Percentiles rank a stretch among this genome's conserved stretches.
These are phyloP conservation scores for Telmatochromis brachygnathus DNA, from an alignment of 2,113 vertebrate genomes.

Conservation along the genomic window DNA sequence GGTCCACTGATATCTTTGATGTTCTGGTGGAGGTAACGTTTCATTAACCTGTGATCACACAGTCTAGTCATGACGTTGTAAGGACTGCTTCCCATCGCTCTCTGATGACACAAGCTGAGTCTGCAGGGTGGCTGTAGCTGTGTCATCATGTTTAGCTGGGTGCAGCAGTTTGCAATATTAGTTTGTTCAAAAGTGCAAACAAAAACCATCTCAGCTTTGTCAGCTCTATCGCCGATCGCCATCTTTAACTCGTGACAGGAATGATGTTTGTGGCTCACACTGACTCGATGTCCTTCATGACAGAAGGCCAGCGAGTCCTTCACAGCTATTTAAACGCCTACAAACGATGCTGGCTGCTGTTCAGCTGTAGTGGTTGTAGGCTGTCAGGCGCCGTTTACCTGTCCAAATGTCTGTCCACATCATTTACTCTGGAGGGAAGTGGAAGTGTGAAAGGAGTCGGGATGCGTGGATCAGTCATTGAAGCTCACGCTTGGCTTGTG, in stretches of 20 bases:
- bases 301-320: background rate
- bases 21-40: constrained; percentile 84
- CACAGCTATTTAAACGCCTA: background rate
- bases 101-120: background rate
- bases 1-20: constrained; percentile 84
- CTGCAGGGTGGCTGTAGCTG: background rate
- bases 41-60: background rate
- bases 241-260: background rate
- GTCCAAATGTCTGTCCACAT: background rate
- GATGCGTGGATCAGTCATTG: background rate
- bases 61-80: accelerated
- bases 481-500: accelerated
- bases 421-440: background rate
- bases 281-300: background rate
- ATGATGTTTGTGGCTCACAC: background rate
- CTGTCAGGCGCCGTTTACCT: background rate
- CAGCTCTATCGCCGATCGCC: accelerated
- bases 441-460: background rate
- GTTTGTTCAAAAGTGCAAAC: background rate
- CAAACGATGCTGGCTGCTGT: accelerated
- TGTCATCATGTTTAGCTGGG: background rate
- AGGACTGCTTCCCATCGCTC: background rate
- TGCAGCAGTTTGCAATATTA: background rate
- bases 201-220: background rate
- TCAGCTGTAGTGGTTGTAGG: background rate